Conservation (phyloP, 2,797 vertebrate genomes). For the Hemibagrus guttatus region DNA sequence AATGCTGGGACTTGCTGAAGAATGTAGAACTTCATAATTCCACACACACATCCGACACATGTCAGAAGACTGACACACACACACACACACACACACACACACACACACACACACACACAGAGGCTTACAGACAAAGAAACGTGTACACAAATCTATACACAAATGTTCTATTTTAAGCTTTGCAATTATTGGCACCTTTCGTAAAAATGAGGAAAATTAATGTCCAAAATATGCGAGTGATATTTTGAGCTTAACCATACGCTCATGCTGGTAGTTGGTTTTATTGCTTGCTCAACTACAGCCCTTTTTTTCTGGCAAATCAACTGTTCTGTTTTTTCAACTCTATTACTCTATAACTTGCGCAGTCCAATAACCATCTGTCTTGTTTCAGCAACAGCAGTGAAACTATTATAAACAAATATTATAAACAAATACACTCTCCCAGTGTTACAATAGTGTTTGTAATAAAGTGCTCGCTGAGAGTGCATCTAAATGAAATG, state of each 20-base stretch:
- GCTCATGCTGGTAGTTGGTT: background rate
- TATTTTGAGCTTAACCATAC: background rate
- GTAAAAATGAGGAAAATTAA: too few relatives aligned
- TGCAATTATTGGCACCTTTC: background rate
- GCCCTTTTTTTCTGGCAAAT: background rate
- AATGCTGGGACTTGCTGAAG: constrained; percentile 55
- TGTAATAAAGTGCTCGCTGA: background rate
- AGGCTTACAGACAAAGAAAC: background rate
- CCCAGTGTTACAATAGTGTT: background rate
- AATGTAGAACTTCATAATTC: constrained; percentile 53
- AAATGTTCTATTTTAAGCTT: background rate
- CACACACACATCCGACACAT: background rate
- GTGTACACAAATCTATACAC: background rate
- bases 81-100: background rate
- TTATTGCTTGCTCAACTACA: background rate
- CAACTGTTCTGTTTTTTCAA: background rate
- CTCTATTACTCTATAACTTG: background rate
- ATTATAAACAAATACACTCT: background rate
- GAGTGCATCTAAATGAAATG: background rate
- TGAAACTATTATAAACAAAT: background rate
- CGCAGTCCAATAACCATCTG: background rate
- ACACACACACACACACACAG: background rate
- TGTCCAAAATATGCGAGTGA: background rate
- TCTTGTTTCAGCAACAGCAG: background rate
- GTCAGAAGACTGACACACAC: constrained; percentile 22